Percentiles rank a stretch among this genome's conserved stretches.
These are phyloP conservation scores for Barypeithes pellucidus DNA, from an alignment of 2,888 invertebrate species.

Conservation along the genomic window DNA sequence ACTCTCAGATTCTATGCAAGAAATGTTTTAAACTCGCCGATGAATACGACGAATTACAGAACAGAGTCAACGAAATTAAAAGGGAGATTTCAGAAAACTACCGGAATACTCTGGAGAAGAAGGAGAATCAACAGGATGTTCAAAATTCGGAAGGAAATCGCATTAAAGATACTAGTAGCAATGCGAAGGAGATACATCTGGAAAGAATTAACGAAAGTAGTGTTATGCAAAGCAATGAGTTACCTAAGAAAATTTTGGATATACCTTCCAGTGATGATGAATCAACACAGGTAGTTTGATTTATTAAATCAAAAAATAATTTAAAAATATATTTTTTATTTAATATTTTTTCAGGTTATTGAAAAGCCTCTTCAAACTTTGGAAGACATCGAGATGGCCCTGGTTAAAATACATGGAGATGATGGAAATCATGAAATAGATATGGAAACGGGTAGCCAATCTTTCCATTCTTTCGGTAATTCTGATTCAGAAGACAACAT, in stretches of 20 bases:
- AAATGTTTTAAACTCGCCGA: constrained; percentile 78
- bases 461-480: constrained; percentile 54
- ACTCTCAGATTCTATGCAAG: constrained; percentile 77
- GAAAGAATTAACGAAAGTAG: constrained; percentile 22
- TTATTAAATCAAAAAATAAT: background rate
- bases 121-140: background rate
- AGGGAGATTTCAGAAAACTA: constrained; percentile 73
- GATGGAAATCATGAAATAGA: constrained; percentile 53
- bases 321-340: background rate
- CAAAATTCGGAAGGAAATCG: constrained; percentile 33
- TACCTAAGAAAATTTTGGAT: constrained; percentile 67
- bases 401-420: constrained; percentile 66
- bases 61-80: constrained; percentile 72
- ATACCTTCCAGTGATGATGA: constrained; percentile 64
- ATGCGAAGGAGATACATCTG: constrained; percentile 11
- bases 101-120: constrained; percentile 64
- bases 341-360: constrained; percentile 38
- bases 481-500: constrained; percentile 64
- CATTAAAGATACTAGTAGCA: constrained; percentile 13
- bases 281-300: constrained; percentile 35
- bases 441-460: constrained; percentile 53
- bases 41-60: constrained; percentile 77
- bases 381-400: constrained; percentile 68
- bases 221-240: constrained; percentile 58
- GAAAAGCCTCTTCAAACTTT: constrained; percentile 59